Percentiles rank a stretch among this genome's conserved stretches.
Conservation (phyloP, 2,113 vertebrate species). For the Epinephelus fuscoguttatus region DNA sequence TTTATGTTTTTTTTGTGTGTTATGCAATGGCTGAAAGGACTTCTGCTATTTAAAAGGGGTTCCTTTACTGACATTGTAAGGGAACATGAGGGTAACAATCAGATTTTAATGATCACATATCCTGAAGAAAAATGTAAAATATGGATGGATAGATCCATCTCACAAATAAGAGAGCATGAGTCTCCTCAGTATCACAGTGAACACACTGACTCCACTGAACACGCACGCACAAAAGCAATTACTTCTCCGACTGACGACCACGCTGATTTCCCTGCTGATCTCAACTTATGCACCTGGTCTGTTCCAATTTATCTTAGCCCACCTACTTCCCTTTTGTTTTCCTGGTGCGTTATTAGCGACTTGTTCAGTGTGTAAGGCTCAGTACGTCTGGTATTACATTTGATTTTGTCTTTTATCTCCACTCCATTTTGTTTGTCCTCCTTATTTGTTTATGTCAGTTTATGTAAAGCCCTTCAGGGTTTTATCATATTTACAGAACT, state of each 20-base stretch:
- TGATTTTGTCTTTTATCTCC: not conserved
- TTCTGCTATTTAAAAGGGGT: not conserved
- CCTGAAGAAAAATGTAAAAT: not conserved
- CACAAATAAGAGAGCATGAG: not conserved
- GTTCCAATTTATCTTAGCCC: constrained; percentile 39
- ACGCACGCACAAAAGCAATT: constrained; percentile 53
- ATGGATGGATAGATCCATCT: not conserved
- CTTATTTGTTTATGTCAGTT: constrained; percentile 3
- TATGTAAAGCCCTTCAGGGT: not conserved
- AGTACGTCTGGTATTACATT: not conserved
- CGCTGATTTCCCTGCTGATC: constrained; percentile 58
- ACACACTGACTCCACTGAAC: not conserved
- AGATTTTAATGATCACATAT: not conserved
- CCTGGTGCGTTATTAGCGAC: constrained; percentile 6
- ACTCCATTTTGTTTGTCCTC: not conserved
- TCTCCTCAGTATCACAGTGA: not conserved
- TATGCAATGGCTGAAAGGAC: not conserved
- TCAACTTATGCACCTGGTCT: constrained; percentile 45
- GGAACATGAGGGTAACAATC: not conserved
- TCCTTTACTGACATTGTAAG: not conserved
- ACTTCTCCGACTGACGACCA: constrained; percentile 28
- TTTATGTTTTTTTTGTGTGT: not conserved
- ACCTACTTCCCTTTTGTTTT: constrained; percentile 14
- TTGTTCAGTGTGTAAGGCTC: not conserved
- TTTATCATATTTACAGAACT: not conserved